Base-by-base conservation (phyloP, 2,797 vertebrate genomes). In the Cygnus olor region DNA sequence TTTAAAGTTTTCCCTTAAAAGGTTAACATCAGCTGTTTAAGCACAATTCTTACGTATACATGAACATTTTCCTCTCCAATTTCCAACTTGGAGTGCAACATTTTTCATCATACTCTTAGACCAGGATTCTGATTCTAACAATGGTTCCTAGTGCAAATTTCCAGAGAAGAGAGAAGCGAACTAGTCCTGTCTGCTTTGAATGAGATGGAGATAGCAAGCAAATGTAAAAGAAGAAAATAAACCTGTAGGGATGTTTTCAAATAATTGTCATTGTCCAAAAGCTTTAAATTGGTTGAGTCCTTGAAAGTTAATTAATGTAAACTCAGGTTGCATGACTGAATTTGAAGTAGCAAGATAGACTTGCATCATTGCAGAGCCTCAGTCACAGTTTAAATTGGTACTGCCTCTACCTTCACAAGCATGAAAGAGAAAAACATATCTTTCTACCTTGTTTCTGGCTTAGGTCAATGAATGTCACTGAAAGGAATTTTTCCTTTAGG, bases 401-500 rank as follows among this genome's bases (percentile, higher is more conserved):
- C 15, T 15, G 38, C 30, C 38, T 66, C 58, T 40, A 42, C 24
- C 21, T 80, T 30, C 2, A 4, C 45, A 34, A 88, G 85, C 0
- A 0, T 71, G 80, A 86, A 78, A 90, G 80, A 70, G 38, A 83
- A 63, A 65, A 70, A 44, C 1, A 0, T 76, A 81, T 63, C 80
- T 25, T 78, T 64, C 64, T 70, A n/a, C 44, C 76, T 80, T 91
- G 64, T 66, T 89, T 74, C 65, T 95, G 80, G 47, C 88, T 93
- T 45, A 81, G 56, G 42, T 49, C 73, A 91, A 51, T n/a, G 63
- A 79, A 86, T 49, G 45, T 32, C 73, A 70, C 28, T 24, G 54
- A 80, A 79, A 91, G 58, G 88, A 89, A 58, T 94, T 91, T 80
- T 72, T 83, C 66, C 18, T 78, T 78, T 91, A 79, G 95, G 90